Base-by-base conservation (phyloP, 2,113 vertebrate species). In the Misgurnus mizolepis region DNA sequence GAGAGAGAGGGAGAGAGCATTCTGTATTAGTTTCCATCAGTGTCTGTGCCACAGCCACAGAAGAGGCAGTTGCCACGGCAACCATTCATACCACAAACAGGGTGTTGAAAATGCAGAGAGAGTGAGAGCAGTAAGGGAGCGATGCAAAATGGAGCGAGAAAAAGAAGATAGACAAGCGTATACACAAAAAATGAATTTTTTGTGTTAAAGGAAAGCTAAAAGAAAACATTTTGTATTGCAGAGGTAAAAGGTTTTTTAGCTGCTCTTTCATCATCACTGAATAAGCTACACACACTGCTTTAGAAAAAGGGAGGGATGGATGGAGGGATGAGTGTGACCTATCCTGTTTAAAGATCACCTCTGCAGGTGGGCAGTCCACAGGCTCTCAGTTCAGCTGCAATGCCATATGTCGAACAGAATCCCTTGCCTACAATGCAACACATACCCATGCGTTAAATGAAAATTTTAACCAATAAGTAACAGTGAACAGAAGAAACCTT, bases 11-110 rank as follows among this genome's bases (percentile, higher is more conserved):
- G 80, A 73, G 79, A 85, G 86, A 80, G 87, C 82, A 87, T 80
- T 83, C 82, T 90, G 87, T 86, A 88, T 88, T 89, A 89, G 90
- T 92, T 89, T 91, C 87, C 79, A 89, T 91, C 88, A 92, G 83
- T 89, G 88, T 90, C 90, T 88, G 86, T 82, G 86, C 84, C 88
- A 85, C 84, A 89, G 82, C 86, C 88, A 18, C 80, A 82, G 86
- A 91, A 87, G 88, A 92, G 87, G 86, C 82, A 89, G 93, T 93
- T 93, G 89, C 92, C 89, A 91, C 60, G 84, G 92, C 88, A 93
- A 94, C 92, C 89, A 91, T 92, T 91, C 90, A 90, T 85, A 74
- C 72, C 80, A 70, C 49, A 81, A 78, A 83, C 82, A 75, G 86
- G 87, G 84, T 85, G 82, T 79, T 77, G 81, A 67, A 58, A 67